Evolutionary conservation across 2,113 vertebrate species (phyloP), one percentile per base, ranked within the genome.

Genomic region (Rhinolophus sinicus): DNA sequence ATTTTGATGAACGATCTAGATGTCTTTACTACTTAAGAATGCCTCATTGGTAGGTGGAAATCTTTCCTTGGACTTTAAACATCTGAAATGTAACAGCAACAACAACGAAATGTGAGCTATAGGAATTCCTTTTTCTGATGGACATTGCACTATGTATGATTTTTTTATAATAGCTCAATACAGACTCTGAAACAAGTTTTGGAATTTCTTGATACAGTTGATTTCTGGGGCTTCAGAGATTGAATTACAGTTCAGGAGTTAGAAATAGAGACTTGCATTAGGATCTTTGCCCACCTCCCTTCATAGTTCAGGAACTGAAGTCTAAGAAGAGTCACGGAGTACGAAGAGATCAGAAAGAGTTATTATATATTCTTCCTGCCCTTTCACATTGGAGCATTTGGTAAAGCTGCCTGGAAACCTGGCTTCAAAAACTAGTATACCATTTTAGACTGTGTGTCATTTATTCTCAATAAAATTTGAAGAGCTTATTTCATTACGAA

Each of bases 321-420:
- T 90, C 72, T 94, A 52, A 89, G 58, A 83, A 87, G 84, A 93
- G 82, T 58, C 47, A 60, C 28, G 0, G n/a, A 93, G 56, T 89
- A 40, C 67, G 77, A 91, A 93, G 58, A 76, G n/a, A 92, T 93
- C 72, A 84, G 47, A 84, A 90, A 85, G 83, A 93, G 85, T 89
- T 91, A 44, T 44, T 44, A 6, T 44, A 54, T 62, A n/a, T 93
- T 87, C 67, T 84, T 88, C 70, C 54, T 97, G 75, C 73, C 65
- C 82, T 92, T 95, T 95, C 69, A 60, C 28, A 47, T 70, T 78
- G 21, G 33, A 95, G 70, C 89, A 44, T 80, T 91, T 92, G 84
- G 38, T 60, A 85, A 95, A 88, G 72, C 95, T 92, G 35, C 65
- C 78, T 84, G 35, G 40, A 94, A 97, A 80, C 40, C 90, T 84